A percentile compares a stretch with the other conserved stretches of the same genome.
Evolutionary conservation across 2,113 vertebrate species (phyloP).

Genomic region (Turdus rufiventris): DNA sequence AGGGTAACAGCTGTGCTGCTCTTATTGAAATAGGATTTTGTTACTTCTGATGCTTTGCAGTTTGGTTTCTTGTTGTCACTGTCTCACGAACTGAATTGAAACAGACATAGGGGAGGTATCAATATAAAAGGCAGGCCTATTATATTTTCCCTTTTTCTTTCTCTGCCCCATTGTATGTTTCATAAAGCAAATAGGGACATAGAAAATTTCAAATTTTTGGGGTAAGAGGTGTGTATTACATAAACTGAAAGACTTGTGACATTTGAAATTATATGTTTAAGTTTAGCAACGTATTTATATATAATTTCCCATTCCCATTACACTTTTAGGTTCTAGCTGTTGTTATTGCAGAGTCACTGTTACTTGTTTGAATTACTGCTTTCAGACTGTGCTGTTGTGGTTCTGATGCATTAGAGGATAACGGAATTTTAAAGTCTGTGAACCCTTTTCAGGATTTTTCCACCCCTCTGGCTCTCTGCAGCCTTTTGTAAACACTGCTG

Average conservation of each 20-base stretch:
- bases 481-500: not conserved
- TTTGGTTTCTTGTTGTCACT: not conserved
- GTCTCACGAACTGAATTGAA: not conserved
- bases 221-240: not conserved
- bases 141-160: not conserved
- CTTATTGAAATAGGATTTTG: not conserved
- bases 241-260: not conserved
- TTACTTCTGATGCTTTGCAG: not conserved
- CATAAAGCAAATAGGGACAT: not conserved
- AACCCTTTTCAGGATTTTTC: not conserved
- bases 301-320: not conserved
- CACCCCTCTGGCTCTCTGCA: not conserved
- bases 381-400: not conserved
- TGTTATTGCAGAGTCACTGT: not conserved
- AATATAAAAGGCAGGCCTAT: not conserved
- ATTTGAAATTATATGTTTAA: not conserved
- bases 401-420: not conserved
- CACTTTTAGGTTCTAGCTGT: not conserved
- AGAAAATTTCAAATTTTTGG: not conserved
- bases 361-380: not conserved
- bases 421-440: not conserved
- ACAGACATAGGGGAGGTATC: not conserved
- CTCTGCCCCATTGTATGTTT: fast-evolving
- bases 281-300: not conserved
- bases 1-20: not conserved